Evolutionary conservation across 2,797 vertebrate genomes (phyloP), one percentile per base, ranked within the genome.

Genomic region (Sciurus vulgaris): DNA sequence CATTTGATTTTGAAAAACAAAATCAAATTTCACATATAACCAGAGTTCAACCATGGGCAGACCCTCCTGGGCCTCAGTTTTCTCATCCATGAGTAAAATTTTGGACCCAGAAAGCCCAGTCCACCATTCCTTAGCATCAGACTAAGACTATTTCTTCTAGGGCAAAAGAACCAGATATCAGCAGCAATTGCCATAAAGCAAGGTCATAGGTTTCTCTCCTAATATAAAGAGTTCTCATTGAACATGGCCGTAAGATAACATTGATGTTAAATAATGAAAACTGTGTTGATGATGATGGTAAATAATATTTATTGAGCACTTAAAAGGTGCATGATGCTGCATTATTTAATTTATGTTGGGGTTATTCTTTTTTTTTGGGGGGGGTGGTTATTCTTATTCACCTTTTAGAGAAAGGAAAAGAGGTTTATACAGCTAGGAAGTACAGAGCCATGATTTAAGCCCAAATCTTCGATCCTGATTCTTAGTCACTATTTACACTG

Each of bases 1-100:
- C n/a, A n/a, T 18, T 83, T 77, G 30, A 74, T 49, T 94, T 63
- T 78, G 65, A 83, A 84, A 87, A 85, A 56, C 7, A 81, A 84
- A 78, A 24, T 22, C 13, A 69, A 92, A 86, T 83, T 11, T 63
- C 78, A 20, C 30, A 24, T 33, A 44, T 56, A 2, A 82, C 9
- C 33, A 82, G 28, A 88, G 13, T 35, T 59, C 38, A 65, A 49
- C 5, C 1, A 11, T n/a, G 56, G 13, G 7, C 18, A 69, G 28
- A 26, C 10, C 44, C 33, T 92, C 47, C 67, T 47, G 49, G 54
- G n/a, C 22, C 38, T 86, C 12, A 79, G 35, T 69, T 88, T 88
- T 47, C 84, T 76, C 51, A 65, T 65, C 30, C 67, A 18, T 38
- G 24, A 67, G n/a, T 44, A 14, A n/a, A 78, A 20, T 41, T 87